Evolutionary conservation across 2,797 vertebrate genomes (phyloP).

Genomic region (Cetoscarus ocellatus): DNA sequence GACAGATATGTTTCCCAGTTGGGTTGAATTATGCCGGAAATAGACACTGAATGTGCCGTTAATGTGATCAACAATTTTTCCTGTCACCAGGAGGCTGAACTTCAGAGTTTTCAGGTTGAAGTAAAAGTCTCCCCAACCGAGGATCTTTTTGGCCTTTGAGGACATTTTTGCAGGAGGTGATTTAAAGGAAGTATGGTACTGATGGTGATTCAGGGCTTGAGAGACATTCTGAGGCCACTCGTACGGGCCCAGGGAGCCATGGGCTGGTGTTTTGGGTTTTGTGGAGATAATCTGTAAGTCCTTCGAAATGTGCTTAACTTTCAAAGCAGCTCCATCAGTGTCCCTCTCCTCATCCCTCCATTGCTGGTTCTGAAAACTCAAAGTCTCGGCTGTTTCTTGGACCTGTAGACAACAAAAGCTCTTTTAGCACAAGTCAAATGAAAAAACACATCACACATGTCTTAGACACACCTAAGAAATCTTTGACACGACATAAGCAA

Average conservation of each 20-base stretch:
- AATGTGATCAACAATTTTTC: constrained; percentile 97
- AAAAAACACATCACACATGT: too few species aligned
- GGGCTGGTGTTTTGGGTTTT: constrained; percentile 75
- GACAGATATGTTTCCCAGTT: constrained; percentile 94
- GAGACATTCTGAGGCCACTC: constrained; percentile 91
- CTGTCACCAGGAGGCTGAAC: constrained; percentile 94
- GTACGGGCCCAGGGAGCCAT: constrained; percentile 79
- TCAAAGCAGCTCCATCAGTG: constrained; percentile 57
- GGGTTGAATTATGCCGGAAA: constrained; percentile 97
- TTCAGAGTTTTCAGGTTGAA: constrained; percentile 95
- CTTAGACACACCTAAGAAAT: too few species aligned
- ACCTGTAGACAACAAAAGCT: constrained; percentile 69
- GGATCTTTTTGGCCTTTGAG: constrained; percentile 92
- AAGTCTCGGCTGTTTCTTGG: constrained; percentile 78
- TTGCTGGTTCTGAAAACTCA: constrained; percentile 79
- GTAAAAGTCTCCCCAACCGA: constrained; percentile 98
- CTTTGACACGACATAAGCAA: too few species aligned
- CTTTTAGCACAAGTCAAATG: not conserved
- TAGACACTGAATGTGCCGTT: constrained; percentile 98
- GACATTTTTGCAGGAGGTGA: constrained; percentile 85
- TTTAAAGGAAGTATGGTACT: constrained; percentile 75
- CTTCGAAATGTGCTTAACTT: constrained; percentile 72
- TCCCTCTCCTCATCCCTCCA: constrained; percentile 37
- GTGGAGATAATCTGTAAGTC: constrained; percentile 79
- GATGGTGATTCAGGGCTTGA: constrained; percentile 73